phyloP scores from a whole-genome alignment of 2,888 invertebrate genomes.

The Rhagophthalmus giganteus region DNA sequence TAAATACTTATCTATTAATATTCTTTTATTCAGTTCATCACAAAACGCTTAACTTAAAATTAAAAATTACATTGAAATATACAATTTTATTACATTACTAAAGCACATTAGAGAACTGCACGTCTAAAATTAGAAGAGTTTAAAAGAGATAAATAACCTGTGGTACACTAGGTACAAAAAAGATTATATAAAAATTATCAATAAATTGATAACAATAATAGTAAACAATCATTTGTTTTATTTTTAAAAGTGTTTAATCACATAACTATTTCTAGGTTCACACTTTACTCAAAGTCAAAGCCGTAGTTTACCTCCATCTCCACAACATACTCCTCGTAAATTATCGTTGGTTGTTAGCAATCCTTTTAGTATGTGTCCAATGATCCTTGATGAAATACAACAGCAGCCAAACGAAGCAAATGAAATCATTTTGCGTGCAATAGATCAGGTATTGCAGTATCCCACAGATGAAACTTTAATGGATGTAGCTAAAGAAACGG shows the following conservation, averaged over 20 bases:
- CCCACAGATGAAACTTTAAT: slow-evolving; percentile 79
- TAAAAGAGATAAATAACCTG: too few species aligned
- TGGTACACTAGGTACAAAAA: too few species aligned
- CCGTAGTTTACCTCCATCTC: slow-evolving; percentile 74
- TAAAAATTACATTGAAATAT: too few species aligned
- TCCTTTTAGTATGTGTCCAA: slow-evolving; percentile 62
- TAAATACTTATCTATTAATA: slow-evolving; percentile 5
- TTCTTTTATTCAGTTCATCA: too few species aligned
- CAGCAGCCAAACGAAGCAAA: slow-evolving; percentile 54
- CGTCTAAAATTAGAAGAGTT: neutral
- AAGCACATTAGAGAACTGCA: neutral
- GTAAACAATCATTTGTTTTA: too few species aligned
- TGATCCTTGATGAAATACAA: slow-evolving; percentile 51
- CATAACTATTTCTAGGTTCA: slow-evolving; percentile 51
- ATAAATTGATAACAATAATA: neutral
- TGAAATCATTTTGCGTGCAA: slow-evolving; percentile 54
- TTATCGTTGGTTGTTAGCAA: slow-evolving; percentile 64
- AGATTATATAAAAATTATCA: neutral
- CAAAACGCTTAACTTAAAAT: too few species aligned
- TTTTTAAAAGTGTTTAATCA: too few species aligned
- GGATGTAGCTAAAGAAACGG: slow-evolving; percentile 85
- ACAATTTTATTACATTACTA: neutral
- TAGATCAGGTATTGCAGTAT: slow-evolving; percentile 61
- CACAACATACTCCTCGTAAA: slow-evolving; percentile 74
- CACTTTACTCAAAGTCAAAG: slow-evolving; percentile 59